A percentile compares a stretch with the other conserved stretches of the same genome.
phyloP scores from a whole-genome alignment of 2,113 vertebrate genomes.

The Silurus asotus region DNA sequence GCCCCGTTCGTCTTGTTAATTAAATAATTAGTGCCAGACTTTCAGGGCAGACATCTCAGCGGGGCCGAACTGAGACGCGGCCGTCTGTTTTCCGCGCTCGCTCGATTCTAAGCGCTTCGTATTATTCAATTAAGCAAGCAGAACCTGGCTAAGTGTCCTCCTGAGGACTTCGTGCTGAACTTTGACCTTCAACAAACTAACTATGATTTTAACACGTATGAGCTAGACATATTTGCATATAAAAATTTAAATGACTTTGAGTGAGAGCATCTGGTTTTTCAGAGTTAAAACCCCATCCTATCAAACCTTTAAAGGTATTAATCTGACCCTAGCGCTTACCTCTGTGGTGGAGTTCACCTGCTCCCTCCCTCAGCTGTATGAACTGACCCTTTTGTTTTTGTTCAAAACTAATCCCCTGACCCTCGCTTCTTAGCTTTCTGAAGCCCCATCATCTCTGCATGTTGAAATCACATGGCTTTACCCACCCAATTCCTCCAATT shows the following conservation, averaged over 20 bases:
- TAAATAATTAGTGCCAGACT: constrained; percentile 73
- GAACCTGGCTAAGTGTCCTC: constrained; percentile 56
- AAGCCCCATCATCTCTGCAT: background rate
- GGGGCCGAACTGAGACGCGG: constrained; percentile 58
- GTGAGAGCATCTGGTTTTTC: background rate
- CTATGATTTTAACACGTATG: constrained; percentile 34
- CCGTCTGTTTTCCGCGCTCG: constrained; percentile 69
- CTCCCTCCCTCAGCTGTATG: background rate
- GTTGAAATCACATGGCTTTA: background rate
- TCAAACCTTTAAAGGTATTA: background rate
- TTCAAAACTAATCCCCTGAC: background rate
- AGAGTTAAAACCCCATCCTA: background rate
- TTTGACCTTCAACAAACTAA: constrained; percentile 47
- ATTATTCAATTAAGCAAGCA: constrained; percentile 72
- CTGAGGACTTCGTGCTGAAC: constrained; percentile 42
- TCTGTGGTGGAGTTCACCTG: background rate
- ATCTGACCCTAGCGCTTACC: background rate
- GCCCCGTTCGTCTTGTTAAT: constrained; percentile 72
- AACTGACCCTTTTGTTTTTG: background rate
- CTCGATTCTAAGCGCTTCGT: constrained; percentile 60
- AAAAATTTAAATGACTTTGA: background rate
- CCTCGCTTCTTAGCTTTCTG: background rate
- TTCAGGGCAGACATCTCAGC: constrained; percentile 61
- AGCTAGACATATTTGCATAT: background rate
- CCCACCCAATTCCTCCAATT: background rate